A percentile compares a stretch with the other conserved stretches of the same genome.
These are phyloP conservation scores for Condylostylus longicornis DNA, from an alignment of 1,140 invertebrate genomes.

Conservation along the genomic window DNA sequence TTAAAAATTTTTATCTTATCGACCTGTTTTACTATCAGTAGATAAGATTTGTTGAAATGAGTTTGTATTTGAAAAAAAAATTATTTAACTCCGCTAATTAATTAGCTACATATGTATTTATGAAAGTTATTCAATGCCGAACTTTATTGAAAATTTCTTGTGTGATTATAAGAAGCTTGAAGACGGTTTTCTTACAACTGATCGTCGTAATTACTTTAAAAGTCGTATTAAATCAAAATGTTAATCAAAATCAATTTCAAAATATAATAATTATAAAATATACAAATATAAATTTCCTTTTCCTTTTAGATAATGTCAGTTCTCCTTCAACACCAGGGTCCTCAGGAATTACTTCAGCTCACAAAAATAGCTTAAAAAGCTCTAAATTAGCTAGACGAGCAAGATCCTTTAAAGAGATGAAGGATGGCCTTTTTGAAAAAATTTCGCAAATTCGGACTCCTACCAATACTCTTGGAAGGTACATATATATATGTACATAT, in stretches of 20 bases:
- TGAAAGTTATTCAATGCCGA: conserved; percentile 29
- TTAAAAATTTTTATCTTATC: no score
- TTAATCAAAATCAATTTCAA: conserved; percentile 8
- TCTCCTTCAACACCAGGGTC: conserved; percentile 28
- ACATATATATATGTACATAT: conserved; percentile 1
- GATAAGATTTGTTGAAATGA: no score
- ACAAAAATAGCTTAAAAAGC: conserved; percentile 51
- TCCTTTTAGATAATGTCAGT: conserved; percentile 25
- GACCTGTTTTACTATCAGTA: no score
- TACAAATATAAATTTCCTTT: neutral
- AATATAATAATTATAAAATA: conserved; percentile 4
- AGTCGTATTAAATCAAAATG: conserved; percentile 6
- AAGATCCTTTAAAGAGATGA: conserved; percentile 77
- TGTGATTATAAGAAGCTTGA: conserved; percentile 24
- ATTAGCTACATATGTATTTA: no score
- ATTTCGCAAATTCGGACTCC: conserved; percentile 61
- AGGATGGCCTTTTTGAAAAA: conserved; percentile 79
- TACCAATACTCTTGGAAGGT: conserved; percentile 26
- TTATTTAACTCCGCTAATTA: no score
- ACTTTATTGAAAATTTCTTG: conserved; percentile 29
- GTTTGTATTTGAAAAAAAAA: no score
- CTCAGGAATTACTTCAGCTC: conserved; percentile 24
- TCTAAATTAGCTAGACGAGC: conserved; percentile 69
- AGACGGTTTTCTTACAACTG: conserved; percentile 20
- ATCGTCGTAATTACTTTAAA: conserved; percentile 24